These are phyloP conservation scores for Ciconia nigra DNA, from an alignment of 2,797 vertebrate species.

Conservation along the genomic window DNA sequence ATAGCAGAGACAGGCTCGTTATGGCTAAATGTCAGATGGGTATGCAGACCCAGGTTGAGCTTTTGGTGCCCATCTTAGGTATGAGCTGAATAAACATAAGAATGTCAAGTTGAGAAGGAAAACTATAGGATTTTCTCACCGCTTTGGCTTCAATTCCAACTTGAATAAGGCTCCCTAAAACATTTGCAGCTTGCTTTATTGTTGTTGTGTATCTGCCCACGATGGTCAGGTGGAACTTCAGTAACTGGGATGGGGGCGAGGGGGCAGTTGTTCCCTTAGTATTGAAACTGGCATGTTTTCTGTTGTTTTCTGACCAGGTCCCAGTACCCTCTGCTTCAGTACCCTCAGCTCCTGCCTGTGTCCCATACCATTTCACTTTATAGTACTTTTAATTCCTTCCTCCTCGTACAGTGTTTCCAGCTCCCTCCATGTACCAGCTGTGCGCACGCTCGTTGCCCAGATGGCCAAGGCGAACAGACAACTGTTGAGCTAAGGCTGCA, in stretches of 20 bases:
- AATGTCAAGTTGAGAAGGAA: background rate
- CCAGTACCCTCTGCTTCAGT: background rate
- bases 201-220: rapidly evolving
- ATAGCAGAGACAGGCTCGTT: background rate
- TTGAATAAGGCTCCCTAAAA: background rate
- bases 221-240: background rate
- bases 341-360: background rate
- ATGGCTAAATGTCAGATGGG: background rate
- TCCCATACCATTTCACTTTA: rapidly evolving
- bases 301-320: background rate
- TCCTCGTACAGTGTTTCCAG: background rate
- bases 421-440: background rate
- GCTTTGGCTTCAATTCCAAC: background rate
- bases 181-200: rapidly evolving
- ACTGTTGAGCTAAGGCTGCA: background rate
- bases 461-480: background rate
- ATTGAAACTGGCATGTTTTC: background rate
- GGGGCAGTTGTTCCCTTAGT: background rate
- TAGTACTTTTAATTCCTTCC: background rate
- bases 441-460: background rate
- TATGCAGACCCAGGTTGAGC: background rate
- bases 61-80: background rate
- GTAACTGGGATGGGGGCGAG: background rate
- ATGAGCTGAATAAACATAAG: background rate
- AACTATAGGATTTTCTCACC: background rate